Base-by-base conservation (phyloP, 2,797 vertebrate species). In the Danio albolineatus region DNA sequence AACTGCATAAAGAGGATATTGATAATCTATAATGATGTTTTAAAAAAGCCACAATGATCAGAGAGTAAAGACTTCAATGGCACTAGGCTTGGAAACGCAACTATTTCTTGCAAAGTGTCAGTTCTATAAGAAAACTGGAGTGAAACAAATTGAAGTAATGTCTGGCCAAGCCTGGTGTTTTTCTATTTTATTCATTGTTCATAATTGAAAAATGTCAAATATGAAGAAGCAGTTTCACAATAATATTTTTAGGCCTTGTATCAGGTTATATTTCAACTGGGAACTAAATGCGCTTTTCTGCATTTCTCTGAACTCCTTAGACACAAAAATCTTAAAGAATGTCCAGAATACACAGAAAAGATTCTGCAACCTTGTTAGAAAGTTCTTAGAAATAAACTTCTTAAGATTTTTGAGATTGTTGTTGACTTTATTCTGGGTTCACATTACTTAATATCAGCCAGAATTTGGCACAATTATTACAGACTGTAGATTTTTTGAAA, bases 21-120 rank as follows among this genome's bases (percentile, higher is more conserved):
- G 95, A 96, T 98, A 89, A 96, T 94, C 95, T 94, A 92, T 97
- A 95, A 94, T 93, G 92, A 93, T 92, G 94, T 92, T 48, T 13
- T 53, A 62, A 92, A 82, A 87, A 88, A 86, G 85, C 84, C 87
- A 91, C 90, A 90, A 93, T 93, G 95, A 95, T 95, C 93, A 94
- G 90, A 93, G 87, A 92, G 88, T 89, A 93, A 88, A 90, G 89
- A 88, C 94, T 94, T 93, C 89, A 93, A 91, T 94, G 91, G 89
- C 86, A 69, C 76, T 86, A 62, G 0, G 65, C 87, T 88, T 90
- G 89, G 89, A 90, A 94, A 90, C 70, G 89, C 89, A 87, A 86
- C 89, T 89, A 86, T 82, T 90, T 92, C 73, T 57, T 72, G 74
- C 57, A 64, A 54, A 73, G 76, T 67, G 61, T 43, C 71, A 57